Evolutionary conservation across 2,113 vertebrate genomes (phyloP).

Genomic region (Quiscalus mexicanus): DNA sequence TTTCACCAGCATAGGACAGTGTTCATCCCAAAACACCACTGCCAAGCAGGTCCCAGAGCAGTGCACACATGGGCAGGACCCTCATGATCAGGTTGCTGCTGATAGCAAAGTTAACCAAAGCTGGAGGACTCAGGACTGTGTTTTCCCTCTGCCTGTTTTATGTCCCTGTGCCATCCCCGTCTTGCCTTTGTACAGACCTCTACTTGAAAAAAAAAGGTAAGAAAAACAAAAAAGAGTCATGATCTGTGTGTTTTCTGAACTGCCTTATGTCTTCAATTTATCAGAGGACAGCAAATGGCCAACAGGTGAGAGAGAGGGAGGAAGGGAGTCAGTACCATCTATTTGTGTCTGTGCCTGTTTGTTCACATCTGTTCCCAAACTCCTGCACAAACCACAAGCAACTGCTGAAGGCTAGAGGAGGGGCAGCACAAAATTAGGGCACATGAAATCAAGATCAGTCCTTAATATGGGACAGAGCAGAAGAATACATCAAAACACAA

Average conservation of each 20-base stretch:
- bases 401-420: background rate
- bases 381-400: background rate
- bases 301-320: constrained; percentile 2
- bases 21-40: rapidly evolving
- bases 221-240: background rate
- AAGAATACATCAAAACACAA: background rate
- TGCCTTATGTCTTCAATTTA: background rate
- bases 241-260: background rate
- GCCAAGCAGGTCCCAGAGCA: background rate
- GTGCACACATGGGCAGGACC: rapidly evolving
- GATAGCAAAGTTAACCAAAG: too few species aligned
- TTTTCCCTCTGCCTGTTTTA: background rate
- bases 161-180: rapidly evolving
- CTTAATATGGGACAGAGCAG: background rate
- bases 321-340: background rate
- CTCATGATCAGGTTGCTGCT: rapidly evolving
- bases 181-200: background rate
- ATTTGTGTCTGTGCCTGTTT: background rate
- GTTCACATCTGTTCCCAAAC: constrained; percentile 10
- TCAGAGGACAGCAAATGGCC: background rate
- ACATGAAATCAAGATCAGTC: background rate
- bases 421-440: background rate
- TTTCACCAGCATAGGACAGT: background rate
- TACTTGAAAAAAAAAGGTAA: background rate
- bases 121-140: rapidly evolving